These are phyloP conservation scores for Cranoglanis bouderius DNA, from an alignment of 2,113 vertebrate genomes.

Conservation along the genomic window DNA sequence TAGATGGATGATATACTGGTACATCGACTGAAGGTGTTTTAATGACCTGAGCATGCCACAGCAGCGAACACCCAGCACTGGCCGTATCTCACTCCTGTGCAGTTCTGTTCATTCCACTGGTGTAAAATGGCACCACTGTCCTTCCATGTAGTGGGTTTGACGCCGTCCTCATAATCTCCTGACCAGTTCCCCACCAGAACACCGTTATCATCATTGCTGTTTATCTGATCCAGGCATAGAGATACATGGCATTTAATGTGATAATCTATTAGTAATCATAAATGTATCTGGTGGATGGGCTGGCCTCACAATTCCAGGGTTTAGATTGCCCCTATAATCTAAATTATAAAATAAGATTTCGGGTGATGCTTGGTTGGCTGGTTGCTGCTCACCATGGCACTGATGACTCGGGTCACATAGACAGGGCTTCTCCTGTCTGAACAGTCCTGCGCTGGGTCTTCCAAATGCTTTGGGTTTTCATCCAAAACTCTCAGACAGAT, in stretches of 20 bases:
- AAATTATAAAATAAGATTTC: not conserved
- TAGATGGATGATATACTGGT: not conserved
- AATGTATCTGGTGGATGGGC: not conserved
- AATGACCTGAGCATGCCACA: constrained; percentile 84
- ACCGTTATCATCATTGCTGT: constrained; percentile 83
- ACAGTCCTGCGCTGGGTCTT: constrained; percentile 73
- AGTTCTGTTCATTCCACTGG: constrained; percentile 74
- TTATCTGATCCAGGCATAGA: constrained; percentile 74
- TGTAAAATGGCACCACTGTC: constrained; percentile 83
- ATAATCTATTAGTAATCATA: not conserved
- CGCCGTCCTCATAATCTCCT: constrained; percentile 64
- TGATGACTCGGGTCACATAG: constrained; percentile 84
- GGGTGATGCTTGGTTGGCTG: not conserved
- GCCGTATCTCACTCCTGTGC: constrained; percentile 79
- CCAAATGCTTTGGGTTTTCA: constrained; percentile 80
- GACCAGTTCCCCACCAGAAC: constrained; percentile 84
- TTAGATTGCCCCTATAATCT: not conserved
- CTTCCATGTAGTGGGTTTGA: constrained; percentile 81
- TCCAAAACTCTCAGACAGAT: constrained; percentile 82
- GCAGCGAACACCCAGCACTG: constrained; percentile 96
- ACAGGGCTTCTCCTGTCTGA: constrained; percentile 74
- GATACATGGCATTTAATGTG: not conserved
- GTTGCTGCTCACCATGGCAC: constrained; percentile 81
- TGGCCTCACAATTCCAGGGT: not conserved
- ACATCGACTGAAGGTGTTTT: not conserved